Base-by-base conservation (phyloP, 2,113 vertebrate species). In the Brachyistius frenatus region DNA sequence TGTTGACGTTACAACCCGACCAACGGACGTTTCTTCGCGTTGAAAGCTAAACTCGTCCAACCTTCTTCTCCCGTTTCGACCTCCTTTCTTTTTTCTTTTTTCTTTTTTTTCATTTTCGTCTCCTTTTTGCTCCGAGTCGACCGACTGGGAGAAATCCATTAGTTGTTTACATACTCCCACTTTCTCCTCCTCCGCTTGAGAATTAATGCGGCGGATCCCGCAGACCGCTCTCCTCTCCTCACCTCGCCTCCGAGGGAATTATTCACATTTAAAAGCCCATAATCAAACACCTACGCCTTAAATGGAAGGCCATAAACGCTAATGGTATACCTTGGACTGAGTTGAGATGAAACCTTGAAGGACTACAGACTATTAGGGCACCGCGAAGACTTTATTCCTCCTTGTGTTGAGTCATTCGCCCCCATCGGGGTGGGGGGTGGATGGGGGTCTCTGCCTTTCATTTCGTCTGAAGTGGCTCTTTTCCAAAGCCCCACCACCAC, bases 231-330 rank as follows among this genome's bases (percentile, higher is more conserved):
- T 66, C 35, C 54, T 44, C 60, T 67, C 30, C 30, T 50, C 50
- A 58, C 23, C 35, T 62, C 46, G 56, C 44, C 70, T 80, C 57
- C 7, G 37, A 64, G 73, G 78, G 61, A 72, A 71, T 79, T 84
- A 85, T 83, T 89, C 86, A 84, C 88, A 86, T 87, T 90, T 86
- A 83, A 89, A 87, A 90, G 78, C 85, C 81, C 80, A 81, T 84
- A 91, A 91, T 91, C 88, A 89, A 89, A 93, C 89, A 86, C 88
- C 90, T 85, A 66, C 65, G 49, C 65, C 2, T 69, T 86, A 83
- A 88, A 87, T 87, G 83, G 85, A 90, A 79, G 61, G 39, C 69
- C 86, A 91, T 93, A 90, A 92, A 46, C 5, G 15, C 83, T 92
- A 90, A 93, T 89, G 85, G 88, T 78, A 67, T 83, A 73, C 65